Evolutionary conservation across 2,888 invertebrate species (phyloP).

Genomic region (Thecocarcelia acutangulata): DNA sequence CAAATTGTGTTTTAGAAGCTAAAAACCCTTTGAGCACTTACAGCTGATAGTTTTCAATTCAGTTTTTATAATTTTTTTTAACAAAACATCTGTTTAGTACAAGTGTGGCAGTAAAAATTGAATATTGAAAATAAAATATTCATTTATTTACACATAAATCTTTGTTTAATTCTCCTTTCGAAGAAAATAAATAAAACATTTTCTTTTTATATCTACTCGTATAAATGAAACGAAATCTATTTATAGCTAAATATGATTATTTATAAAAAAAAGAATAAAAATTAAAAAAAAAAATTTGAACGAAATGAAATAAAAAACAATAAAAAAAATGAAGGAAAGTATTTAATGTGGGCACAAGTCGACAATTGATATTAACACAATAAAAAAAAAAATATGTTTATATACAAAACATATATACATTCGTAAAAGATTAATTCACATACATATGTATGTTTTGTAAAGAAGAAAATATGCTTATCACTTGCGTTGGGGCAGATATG

Average conservation of each 20-base stretch:
- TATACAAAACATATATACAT: conserved; percentile 7
- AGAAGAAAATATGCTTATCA: conserved; percentile 46
- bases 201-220: conserved; percentile 12
- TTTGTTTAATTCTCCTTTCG: too few relatives aligned
- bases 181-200: conserved; percentile 4
- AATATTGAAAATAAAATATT: not conserved
- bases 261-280: conserved; percentile 13
- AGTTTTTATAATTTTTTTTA: too few relatives aligned
- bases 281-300: conserved; percentile 31
- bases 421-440: conserved; percentile 39
- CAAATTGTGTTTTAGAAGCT: too few relatives aligned
- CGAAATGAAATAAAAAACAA: conserved; percentile 27
- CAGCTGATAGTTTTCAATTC: too few relatives aligned
- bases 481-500: conserved; percentile 37
- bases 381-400: conserved; percentile 2
- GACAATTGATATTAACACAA: conserved; percentile 53
- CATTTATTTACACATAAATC: too few relatives aligned
- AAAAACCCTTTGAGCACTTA: too few relatives aligned
- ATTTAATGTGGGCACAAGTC: conserved; percentile 59
- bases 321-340: conserved; percentile 21
- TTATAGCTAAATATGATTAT: conserved; percentile 59
- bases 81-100: too few relatives aligned
- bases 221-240: conserved; percentile 50
- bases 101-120: not conserved
- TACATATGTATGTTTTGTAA: conserved; percentile 16